Evolutionary conservation across 2,888 invertebrate genomes (phyloP), one percentile per base, ranked within the genome.

Genomic region (Germaria angustata): DNA sequence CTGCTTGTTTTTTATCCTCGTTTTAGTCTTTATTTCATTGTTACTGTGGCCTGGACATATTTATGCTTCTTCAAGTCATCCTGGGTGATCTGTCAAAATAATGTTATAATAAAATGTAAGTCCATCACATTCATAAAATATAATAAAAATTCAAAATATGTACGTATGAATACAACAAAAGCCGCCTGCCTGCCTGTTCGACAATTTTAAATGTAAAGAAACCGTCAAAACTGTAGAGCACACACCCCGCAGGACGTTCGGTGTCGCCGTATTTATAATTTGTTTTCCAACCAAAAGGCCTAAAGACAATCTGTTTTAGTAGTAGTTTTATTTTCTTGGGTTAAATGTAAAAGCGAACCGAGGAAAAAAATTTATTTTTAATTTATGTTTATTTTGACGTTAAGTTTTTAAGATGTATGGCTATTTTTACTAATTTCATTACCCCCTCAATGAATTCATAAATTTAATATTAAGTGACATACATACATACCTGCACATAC

Each of bases 41-140:
- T 80, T 59, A 22, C 49, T 65, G 49, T 28, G 8, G 24, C 2
- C 41, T 51, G 73, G 51, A 51, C 51, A 69, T 66, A 51, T 75
- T 68, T 49, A 49, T 63, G 36, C 41, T 55, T 49, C 55, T 65
- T 69, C 83, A 84, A 85, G 83, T 84, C 86, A 85, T 86, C 85
- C 83, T 86, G 86, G 86, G 86, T 85, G 85, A 86, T 86, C 85
- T 81, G 84, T 84, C 85, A 85, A 84, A 85, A 85, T 84, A 76
- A 82, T 82, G 79, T 76, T 79, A 82, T 82, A 82, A 82, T 82
- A 79, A 82, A 82, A 82, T 82, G 75, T 79, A 82, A 82, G 82
- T 82, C 82, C 82, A 79, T 75, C 79, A 79, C 69, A 79, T 59
- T 75, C 49, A 71, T 71, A 46, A 73, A 77, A 69, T 59, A 51